phyloP scores from a whole-genome alignment of 2,113 vertebrate species.

The Rhadina sibilatrix region DNA sequence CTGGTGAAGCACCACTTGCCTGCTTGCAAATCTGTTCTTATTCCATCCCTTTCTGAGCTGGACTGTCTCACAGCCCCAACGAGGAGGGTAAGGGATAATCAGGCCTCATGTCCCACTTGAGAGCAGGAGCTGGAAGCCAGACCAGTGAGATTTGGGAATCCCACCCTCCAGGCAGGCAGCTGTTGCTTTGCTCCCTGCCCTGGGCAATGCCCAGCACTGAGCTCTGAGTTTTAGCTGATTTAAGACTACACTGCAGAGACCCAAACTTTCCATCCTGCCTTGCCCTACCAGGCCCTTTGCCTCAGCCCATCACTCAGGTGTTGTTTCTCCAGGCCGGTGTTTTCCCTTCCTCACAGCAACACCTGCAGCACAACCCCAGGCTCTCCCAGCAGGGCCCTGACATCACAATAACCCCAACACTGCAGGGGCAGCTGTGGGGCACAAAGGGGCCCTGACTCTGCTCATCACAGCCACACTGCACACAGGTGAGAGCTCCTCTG shows the following conservation, averaged over 20 bases:
- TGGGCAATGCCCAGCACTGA: not conserved
- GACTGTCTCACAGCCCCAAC: accelerated
- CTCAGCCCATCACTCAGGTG: not conserved
- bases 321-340: not conserved
- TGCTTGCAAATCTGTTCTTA: not conserved
- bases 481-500: not conserved
- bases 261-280: not conserved
- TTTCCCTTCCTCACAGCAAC: not conserved
- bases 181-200: not conserved
- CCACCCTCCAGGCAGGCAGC: not conserved
- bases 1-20: not conserved
- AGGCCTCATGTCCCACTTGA: accelerated
- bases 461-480: not conserved
- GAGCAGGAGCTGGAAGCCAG: not conserved
- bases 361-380: accelerated
- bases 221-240: not conserved
- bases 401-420: not conserved
- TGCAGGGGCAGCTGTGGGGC: not conserved
- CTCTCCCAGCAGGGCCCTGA: not conserved
- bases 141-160: not conserved
- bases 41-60: not conserved
- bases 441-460: not conserved
- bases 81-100: not conserved
- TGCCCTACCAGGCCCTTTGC: accelerated
- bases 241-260: not conserved